Conservation (phyloP, 2,113 vertebrate species). For the Ramphastos sulfuratus region DNA sequence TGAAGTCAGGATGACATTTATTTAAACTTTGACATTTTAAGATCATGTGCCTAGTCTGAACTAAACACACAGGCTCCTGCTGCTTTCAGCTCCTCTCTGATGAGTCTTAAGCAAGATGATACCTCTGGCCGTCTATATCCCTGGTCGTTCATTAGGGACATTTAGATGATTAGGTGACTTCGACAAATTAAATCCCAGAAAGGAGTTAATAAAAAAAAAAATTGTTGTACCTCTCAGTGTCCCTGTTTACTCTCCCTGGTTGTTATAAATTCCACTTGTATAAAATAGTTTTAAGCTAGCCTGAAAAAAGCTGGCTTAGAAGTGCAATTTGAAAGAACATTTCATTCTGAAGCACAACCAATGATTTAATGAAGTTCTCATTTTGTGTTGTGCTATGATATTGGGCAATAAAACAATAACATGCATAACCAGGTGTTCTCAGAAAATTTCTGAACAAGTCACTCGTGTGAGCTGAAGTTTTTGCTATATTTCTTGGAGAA, state of each 20-base stretch:
- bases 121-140: neutral
- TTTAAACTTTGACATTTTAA: neutral
- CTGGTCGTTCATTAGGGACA: neutral
- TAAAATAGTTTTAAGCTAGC: neutral
- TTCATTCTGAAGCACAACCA: neutral
- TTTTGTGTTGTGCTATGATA: neutral
- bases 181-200: neutral
- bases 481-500: neutral
- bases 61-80: neutral
- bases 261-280: neutral
- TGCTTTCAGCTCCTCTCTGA: neutral
- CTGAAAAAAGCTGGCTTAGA: neutral
- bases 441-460: neutral
- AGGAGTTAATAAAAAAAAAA: neutral
- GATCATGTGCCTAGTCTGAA: rapidly evolving
- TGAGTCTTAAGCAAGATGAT: neutral
- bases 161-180: neutral
- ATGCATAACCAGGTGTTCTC: neutral
- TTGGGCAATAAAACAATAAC: neutral
- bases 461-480: neutral
- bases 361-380: neutral
- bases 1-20: neutral
- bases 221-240: neutral
- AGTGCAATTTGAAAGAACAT: neutral
- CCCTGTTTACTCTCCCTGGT: neutral